phyloP scores from a whole-genome alignment of 2,888 invertebrate species.

The Cyclophora punctaria region DNA sequence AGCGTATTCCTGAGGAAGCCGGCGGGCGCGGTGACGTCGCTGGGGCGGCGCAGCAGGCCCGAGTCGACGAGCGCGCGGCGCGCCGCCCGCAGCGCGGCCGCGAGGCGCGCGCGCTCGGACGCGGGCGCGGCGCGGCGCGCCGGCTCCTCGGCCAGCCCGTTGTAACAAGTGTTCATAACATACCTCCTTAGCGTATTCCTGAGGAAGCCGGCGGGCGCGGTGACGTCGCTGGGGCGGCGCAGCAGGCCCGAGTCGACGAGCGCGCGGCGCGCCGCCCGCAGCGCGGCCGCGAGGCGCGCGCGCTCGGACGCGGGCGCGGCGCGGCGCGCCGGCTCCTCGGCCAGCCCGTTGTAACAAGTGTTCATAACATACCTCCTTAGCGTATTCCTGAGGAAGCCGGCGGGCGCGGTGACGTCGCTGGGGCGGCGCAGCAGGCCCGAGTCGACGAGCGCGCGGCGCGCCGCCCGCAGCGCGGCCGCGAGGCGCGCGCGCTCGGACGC shows the following conservation, averaged over 20 bases:
- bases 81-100: constrained; percentile 90
- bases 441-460: constrained; percentile 88
- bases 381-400: constrained; percentile 92
- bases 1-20: constrained; percentile 90
- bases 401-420: constrained; percentile 79
- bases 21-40: constrained; percentile 84
- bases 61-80: constrained; percentile 88
- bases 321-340: constrained; percentile 76
- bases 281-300: constrained; percentile 88
- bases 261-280: constrained; percentile 87
- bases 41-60: constrained; percentile 86
- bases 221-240: constrained; percentile 84
- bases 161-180: no score
- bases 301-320: constrained; percentile 91
- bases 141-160: constrained; percentile 84
- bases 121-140: constrained; percentile 81
- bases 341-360: constrained; percentile 77
- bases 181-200: no score
- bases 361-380: constrained; percentile 76
- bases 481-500: constrained; percentile 91
- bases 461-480: constrained; percentile 90
- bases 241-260: constrained; percentile 89
- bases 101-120: constrained; percentile 89
- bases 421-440: constrained; percentile 88
- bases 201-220: constrained; percentile 89